Evolutionary conservation across 2,888 invertebrate species (phyloP), one percentile per base, ranked within the genome.

Genomic region (Nemurella pictetii): DNA sequence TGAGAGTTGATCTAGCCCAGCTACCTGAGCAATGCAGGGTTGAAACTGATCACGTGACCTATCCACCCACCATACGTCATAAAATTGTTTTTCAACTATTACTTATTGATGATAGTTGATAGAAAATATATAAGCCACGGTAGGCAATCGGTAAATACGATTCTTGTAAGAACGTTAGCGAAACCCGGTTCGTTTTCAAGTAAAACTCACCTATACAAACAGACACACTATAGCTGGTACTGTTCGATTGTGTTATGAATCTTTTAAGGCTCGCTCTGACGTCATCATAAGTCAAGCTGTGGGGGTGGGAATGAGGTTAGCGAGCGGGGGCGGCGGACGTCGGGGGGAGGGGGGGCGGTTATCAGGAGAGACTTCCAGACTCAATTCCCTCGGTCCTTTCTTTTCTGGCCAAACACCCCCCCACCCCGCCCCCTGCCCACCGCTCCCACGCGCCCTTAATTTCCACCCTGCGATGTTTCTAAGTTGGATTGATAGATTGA

Each of bases 401-500:
- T 72, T 82, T 81, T 29, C 82, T 25, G 55, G 82, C 82, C 55
- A 82, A 72, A 55, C 55, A 55, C 55, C 29, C 28, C 28, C 28
- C 75, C 75, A 1, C 75, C 55, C 78, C 28, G 30, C 28, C 75
- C 20, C 26, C 75, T 26, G 28, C 0, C 75, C 28, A n/a, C 75
- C n/a, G 15, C 20, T n/a, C 28, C 75, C 75, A 75, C 75, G 9
- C 75, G 12, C 27, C 78, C 78, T 78, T 78, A 78, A 78, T 78
- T 78, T 78, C 28, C 28, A 29, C 78, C 78, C 28, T 3, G n/a
- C 4, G 29, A 29, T 78, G 28, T 78, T 78, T 78, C 28, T 86
- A 86, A 86, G 83, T 86, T 84, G 83, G 86, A 86, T 86, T 86
- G 86, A 86, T 86, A 84, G 86, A 83, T 83, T 75, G 84, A 86